Evolutionary conservation across 2,113 vertebrate species (phyloP), one percentile per base, ranked within the genome.

Genomic region (Poeciliopsis retropinna): DNA sequence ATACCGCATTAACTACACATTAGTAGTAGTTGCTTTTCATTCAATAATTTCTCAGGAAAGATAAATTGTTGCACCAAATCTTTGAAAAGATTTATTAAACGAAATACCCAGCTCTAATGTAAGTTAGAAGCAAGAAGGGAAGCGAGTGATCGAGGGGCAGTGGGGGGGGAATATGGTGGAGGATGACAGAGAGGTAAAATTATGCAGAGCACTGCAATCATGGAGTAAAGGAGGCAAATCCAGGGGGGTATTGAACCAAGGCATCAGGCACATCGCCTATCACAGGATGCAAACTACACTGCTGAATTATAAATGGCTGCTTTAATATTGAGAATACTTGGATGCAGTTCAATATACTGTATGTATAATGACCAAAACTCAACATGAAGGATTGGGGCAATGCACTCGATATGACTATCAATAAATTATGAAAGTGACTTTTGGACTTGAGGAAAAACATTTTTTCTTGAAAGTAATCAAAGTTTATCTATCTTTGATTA

Each of bases 221-320:
- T 85, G 87, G 85, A 72, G 84, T 76, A 81, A 85, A 73, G 87
- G 66, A 73, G 79, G 73, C 8, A 28, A 88, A 66, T 65, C 64
- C 19, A 81, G 57, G 28, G 71, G 75, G 78, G 70, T 83, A 71
- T 72, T 79, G 81, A 70, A 80, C 74, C 66, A 61, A 83, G 32
- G 85, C 47, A 75, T 75, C 73, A 78, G 82, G 73, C 84, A 64
- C 44, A 80, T 80, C 75, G 76, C 88, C 86, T 79, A 88, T 89
- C 81, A 86, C 80, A 85, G 65, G 66, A 70, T 79, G 80, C 85
- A 91, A 89, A 85, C 83, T 83, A 86, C 73, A 67, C 72, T 83
- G 84, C 63, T 91, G 83, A 92, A 93, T 93, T 87, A 91, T 88
- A 84, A 80, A 92, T 88, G 39, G 69, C 78, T 79, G 73, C 73